Base-by-base conservation (phyloP, 1,140 invertebrate genomes). In the Acromyrmex heyeri region DNA sequence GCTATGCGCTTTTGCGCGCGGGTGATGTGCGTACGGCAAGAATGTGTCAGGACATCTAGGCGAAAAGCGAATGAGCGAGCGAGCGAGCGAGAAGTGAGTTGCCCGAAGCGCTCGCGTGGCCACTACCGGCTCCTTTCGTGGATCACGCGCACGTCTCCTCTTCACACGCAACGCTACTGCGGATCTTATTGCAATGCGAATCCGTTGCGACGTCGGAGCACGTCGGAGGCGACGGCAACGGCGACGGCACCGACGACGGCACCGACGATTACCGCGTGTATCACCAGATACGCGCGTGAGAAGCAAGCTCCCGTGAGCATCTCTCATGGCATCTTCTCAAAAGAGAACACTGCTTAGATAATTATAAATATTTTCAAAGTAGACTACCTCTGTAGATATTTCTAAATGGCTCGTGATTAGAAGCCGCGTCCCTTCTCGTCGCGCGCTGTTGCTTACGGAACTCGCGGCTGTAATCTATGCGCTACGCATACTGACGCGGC, bases 41-140 rank as follows among this genome's bases (percentile, higher is more conserved):
- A 75, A 53, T 61, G 61, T 61, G 86, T 67, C 73, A 73, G 30
- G 83, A 87, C 72, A 89, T 77, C 85, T 91, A 87, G 87, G 89
- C 85, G 81, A 89, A 90, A 83, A 78, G 65, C 85, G 1, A 27
- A 3, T 0, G 27, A 30, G 27, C 27, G 27, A 30, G 2, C 27
- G 75, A 82, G 62, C 85, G 67, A 50, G 38, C 62, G 90, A 81
- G 88, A 85, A 87, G 87, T 69, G 76, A 92, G 86, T 91, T 76
- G 93, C 93, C 91, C 87, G 93, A 90, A 93, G 92, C 92, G 92
- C 70, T 93, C 93, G 92, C 93, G 93, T 93, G 93, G 93, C 92
- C 81, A 89, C 87, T 85, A 82, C 61, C 78, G 75, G 59, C 86
- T 78, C 10, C 75, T 85, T 50, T 90, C 89, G 86, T 89, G 88